phyloP scores from a whole-genome alignment of 1,140 invertebrate genomes.

The Caenorhabditis elegans region WBcel235 BX284604.4:8860001-8860500 shows the following conservation, averaged over 20 bases:
- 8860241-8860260: too few species aligned
- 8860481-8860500: neutral
- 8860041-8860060: neutral
- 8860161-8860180: neutral
- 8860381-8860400: neutral
- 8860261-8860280: neutral
- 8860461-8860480: too few species aligned
- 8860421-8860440: neutral
- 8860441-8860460: too few species aligned
- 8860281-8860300: too few species aligned
- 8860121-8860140: neutral
- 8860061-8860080: neutral
- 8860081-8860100: neutral
- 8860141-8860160: neutral
- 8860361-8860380: neutral
- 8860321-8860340: neutral
- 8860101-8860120: neutral
- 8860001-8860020: conserved; percentile 33
- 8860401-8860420: neutral
- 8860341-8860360: neutral
- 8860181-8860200: neutral
- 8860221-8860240: too few species aligned
- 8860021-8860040: conserved; percentile 36
- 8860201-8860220: neutral
- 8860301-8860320: too few species aligned